Conservation (phyloP, 2,888 invertebrate genomes). For the Linnaemya vulpina region DNA sequence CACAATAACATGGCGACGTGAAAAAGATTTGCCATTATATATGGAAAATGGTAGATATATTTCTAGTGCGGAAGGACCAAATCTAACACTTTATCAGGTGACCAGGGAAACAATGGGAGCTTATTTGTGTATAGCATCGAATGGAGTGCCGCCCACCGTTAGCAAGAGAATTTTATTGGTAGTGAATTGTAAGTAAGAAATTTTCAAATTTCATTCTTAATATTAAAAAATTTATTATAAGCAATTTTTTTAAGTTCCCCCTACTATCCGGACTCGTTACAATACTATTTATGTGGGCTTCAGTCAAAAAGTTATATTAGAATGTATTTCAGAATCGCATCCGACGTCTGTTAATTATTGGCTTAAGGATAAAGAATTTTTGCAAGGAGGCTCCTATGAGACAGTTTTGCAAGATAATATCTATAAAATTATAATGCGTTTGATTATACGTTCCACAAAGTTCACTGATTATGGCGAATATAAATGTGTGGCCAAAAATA, state of each 20-base stretch:
- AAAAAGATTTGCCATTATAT: slow-evolving; percentile 87
- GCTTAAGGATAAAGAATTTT: slow-evolving; percentile 81
- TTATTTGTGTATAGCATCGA: slow-evolving; percentile 82
- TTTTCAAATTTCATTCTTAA: neutral
- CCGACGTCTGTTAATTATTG: slow-evolving; percentile 82
- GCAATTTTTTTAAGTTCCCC: slow-evolving; percentile 77
- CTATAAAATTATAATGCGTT: slow-evolving; percentile 89
- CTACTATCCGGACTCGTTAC: slow-evolving; percentile 81
- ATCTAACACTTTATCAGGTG: slow-evolving; percentile 79
- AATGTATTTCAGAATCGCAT: slow-evolving; percentile 82
- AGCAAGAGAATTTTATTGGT: slow-evolving; percentile 81
- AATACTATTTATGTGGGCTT: slow-evolving; percentile 80
- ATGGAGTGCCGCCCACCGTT: slow-evolving; percentile 83
- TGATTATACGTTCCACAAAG: slow-evolving; percentile 87
- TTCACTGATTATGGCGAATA: slow-evolving; percentile 89
- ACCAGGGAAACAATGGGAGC: slow-evolving; percentile 81
- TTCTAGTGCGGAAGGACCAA: slow-evolving; percentile 80
- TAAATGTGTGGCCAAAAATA: slow-evolving; percentile 92
- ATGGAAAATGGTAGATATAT: slow-evolving; percentile 75
- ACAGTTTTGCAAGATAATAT: slow-evolving; percentile 87
- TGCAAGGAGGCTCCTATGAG: slow-evolving; percentile 82
- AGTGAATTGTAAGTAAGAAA: slow-evolving; percentile 80
- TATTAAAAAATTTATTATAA: neutral
- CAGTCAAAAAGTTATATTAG: slow-evolving; percentile 81
- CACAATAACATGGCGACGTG: slow-evolving; percentile 93